Evolutionary conservation across 2,888 invertebrate genomes (phyloP), one percentile per base, ranked within the genome.

Genomic region (Oeneis ivallda): DNA sequence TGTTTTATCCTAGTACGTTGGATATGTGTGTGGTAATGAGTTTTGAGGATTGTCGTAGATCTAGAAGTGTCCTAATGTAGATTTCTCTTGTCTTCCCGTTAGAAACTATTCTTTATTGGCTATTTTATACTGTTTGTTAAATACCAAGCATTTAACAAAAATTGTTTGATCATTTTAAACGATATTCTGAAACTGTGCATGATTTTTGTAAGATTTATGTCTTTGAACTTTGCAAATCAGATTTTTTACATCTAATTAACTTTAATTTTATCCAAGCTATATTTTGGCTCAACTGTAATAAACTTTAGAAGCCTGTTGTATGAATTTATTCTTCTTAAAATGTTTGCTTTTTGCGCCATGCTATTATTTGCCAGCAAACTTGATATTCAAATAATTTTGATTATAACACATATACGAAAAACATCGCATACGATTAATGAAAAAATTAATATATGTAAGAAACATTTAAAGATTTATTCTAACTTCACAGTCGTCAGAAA

Each of bases 201-300:
- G 71, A 64, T 64, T 63, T 63, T 52, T 15, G n/a, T 15, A 45
- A 45, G 49, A 15, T 19, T 45, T 15, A 15, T 54, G 19, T 56
- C 56, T 19, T 56, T 19, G 6, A 56, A 56, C 19, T 41, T 41
- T 56, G 41, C 39, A 39, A 54, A 37, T 41, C 19, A 13, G 39
- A 19, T 56, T 56, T 64, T 53, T 58, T 43, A 26, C 49, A 26
- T 32, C n/a, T n/a, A 17, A 47, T 26, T 17, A 53, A 7, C 26
- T 17, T 49, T 47, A 59, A 68, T 72, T 74, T 71, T 73, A 71
- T 70, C 74, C 71, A 74, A 73, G 75, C 75, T 72, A 72, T 69
- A 72, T 75, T 76, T 87, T 87, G 90, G 89, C 90, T 92, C 89
- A 90, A 87, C 84, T 75, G 76, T 79, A 74, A 77, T 77, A 79